These are phyloP conservation scores for Synaphobranchus kaupii DNA, from an alignment of 2,797 vertebrate genomes.

Conservation along the genomic window DNA sequence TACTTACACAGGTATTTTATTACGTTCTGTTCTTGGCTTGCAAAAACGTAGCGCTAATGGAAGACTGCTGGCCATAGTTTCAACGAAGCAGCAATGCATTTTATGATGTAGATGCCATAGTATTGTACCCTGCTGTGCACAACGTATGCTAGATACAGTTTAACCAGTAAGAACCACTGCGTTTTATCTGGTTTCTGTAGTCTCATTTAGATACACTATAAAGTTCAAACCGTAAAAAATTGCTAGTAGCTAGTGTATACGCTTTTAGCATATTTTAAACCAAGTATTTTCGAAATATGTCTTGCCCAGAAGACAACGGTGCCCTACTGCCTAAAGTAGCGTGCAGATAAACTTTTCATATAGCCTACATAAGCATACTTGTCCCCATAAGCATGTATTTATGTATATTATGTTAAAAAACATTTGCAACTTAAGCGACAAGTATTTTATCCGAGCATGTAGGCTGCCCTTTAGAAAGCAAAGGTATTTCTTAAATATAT, in stretches of 20 bases:
- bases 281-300: neutral
- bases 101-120: neutral
- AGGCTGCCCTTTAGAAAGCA: neutral
- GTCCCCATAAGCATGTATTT: neutral
- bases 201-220: neutral
- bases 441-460: neutral
- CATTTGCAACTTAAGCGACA: neutral
- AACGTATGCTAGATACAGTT: neutral
- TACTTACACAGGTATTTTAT: conserved; percentile 40
- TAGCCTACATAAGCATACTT: neutral
- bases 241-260: neutral
- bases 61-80: conserved; percentile 19
- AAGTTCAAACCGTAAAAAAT: neutral
- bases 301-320: neutral
- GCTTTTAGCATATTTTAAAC: neutral
- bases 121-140: conserved; percentile 16
- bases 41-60: conserved; percentile 29
- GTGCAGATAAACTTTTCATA: neutral
- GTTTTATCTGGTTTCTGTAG: neutral
- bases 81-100: conserved; percentile 20
- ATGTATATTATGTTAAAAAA: neutral
- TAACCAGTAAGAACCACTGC: neutral
- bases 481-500: neutral
- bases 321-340: neutral
- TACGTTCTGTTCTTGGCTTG: conserved; percentile 42